Evolutionary conservation across 37 sponge, comb jelly and placozoan species (phyloP).

Genomic region (Geodia barretti): DNA sequence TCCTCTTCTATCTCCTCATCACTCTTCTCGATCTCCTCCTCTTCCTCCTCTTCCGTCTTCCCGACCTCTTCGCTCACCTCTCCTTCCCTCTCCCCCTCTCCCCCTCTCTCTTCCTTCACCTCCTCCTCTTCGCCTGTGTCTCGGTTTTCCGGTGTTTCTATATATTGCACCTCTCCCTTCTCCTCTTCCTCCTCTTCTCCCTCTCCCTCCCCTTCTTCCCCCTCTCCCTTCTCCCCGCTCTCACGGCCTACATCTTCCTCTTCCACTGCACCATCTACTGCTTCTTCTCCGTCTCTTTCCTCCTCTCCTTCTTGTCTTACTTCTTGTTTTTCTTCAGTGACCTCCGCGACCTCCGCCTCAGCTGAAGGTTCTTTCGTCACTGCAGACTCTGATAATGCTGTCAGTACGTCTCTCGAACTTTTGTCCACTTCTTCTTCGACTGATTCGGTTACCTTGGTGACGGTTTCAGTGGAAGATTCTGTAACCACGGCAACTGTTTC

Average conservation of each 20-base stretch:
- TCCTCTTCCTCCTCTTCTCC: constrained; percentile 12
- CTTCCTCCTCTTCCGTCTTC: not conserved
- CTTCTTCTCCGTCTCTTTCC: constrained; percentile 5
- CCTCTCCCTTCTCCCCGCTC: not conserved
- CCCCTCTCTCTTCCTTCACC: not conserved
- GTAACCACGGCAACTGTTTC: not conserved
- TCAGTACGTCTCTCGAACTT: too few species aligned
- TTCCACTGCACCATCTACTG: not conserved
- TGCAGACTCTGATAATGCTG: too few species aligned
- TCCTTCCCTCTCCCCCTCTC: not conserved
- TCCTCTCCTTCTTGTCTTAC: not conserved
- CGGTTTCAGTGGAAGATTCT: not conserved
- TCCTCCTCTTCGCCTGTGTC: constrained; percentile 2
- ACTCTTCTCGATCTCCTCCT: not conserved
- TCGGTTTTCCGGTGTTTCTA: not conserved
- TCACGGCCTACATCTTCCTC: not conserved
- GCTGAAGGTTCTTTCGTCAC: too few species aligned
- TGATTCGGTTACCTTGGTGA: not conserved
- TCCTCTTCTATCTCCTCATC: not conserved
- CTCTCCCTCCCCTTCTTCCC: not conserved
- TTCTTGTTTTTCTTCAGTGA: not conserved
- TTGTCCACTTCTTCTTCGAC: too few species aligned
- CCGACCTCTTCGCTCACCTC: not conserved
- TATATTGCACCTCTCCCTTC: not conserved
- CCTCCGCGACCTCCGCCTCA: too few species aligned